phyloP scores from a whole-genome alignment of 2,113 vertebrate genomes.

The Psittacara wagleri region DNA sequence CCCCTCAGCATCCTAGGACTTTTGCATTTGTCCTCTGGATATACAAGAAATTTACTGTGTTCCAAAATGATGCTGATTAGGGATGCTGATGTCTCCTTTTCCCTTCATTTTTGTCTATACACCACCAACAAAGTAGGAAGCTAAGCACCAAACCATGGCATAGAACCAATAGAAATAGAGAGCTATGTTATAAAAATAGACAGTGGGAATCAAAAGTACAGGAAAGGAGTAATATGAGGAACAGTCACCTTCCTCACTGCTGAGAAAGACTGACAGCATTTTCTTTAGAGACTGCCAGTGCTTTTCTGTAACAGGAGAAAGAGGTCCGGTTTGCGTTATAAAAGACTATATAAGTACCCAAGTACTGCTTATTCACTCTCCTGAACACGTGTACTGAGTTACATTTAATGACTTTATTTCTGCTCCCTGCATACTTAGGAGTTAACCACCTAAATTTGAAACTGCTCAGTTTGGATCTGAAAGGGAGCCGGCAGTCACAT shows the following conservation, averaged over 20 bases:
- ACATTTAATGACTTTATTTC: neutral
- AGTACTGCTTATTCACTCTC: neutral
- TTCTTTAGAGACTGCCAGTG: neutral
- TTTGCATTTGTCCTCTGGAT: neutral
- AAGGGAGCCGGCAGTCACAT: neutral
- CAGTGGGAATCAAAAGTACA: neutral
- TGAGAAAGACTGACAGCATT: neutral
- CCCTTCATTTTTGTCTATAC: neutral
- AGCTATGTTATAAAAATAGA: slow-evolving; percentile 16
- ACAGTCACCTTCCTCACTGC: slow-evolving; percentile 11
- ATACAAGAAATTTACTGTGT: neutral
- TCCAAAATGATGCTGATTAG: slow-evolving; percentile 2
- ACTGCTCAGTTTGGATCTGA: neutral
- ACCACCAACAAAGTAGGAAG: neutral
- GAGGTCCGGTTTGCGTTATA: neutral
- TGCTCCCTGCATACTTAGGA: neutral
- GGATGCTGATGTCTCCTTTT: neutral
- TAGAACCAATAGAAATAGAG: slow-evolving; percentile 13
- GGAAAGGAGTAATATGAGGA: slow-evolving; percentile 44
- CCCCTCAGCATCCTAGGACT: rapidly evolving
- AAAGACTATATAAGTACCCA: neutral
- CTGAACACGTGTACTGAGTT: neutral
- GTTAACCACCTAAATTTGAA: neutral
- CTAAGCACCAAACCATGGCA: slow-evolving; percentile 14
- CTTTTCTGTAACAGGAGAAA: neutral